Evolutionary conservation across 2,797 vertebrate genomes (phyloP).

Genomic region (Squalus acanthias): DNA sequence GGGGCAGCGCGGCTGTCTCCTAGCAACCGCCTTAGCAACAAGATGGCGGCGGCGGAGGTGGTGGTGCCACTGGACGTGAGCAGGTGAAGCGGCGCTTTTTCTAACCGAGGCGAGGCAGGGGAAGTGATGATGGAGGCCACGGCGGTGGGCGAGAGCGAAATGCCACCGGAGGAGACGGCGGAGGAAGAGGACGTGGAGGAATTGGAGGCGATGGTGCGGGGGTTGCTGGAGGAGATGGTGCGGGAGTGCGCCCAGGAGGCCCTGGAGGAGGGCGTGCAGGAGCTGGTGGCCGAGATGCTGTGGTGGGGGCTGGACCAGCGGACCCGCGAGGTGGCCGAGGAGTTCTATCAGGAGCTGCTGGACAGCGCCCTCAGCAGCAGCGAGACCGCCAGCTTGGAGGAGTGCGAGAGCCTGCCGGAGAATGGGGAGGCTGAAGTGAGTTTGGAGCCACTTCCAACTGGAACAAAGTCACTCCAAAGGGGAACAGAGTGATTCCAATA

Average conservation of each 20-base stretch:
- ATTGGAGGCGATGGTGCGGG: not conserved
- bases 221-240: not conserved
- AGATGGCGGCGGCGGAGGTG: slow-evolving; percentile 47
- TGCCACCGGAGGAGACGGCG: not conserved
- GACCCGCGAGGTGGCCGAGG: not conserved
- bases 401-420: not conserved
- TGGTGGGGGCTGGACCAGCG: not conserved
- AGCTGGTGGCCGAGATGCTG: not conserved
- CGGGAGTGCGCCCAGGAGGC: not conserved
- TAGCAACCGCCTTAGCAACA: slow-evolving; percentile 48
- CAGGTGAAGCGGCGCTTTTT: not conserved
- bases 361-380: slow-evolving; percentile 7
- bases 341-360: not conserved
- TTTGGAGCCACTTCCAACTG: not conserved
- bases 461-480: too few relatives aligned
- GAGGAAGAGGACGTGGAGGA: not conserved
- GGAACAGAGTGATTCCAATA: too few relatives aligned
- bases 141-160: not conserved
- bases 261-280: not conserved
- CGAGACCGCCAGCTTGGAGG: not conserved
- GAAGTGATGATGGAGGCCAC: slow-evolving; percentile 36
- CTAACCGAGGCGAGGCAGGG: not conserved
- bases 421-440: not conserved
- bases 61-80: not conserved
- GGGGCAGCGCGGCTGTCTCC: slow-evolving; percentile 5